A percentile compares a stretch with the other conserved stretches of the same genome.
Conservation (phyloP, 2,797 vertebrate species). For the Muraenolepis orangiensis region DNA sequence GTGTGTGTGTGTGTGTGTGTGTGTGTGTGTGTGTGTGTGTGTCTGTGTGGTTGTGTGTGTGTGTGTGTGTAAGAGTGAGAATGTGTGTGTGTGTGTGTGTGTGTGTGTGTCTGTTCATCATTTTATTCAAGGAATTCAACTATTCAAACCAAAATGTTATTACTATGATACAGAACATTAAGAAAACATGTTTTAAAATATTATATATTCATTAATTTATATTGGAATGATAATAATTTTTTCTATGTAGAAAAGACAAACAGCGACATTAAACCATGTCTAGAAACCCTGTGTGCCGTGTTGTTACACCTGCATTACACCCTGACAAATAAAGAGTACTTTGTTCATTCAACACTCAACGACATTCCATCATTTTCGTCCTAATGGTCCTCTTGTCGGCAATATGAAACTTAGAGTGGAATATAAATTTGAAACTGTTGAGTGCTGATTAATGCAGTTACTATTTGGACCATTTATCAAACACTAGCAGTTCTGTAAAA, state of each 20-base stretch:
- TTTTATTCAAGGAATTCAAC: too few species aligned
- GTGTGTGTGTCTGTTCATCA: background rate
- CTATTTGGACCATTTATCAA: background rate
- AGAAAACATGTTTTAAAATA: too few species aligned
- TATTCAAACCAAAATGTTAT: too few species aligned
- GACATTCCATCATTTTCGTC: background rate
- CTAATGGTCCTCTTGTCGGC: background rate
- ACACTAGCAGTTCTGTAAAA: background rate
- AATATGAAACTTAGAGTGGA: background rate
- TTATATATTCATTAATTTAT: background rate
- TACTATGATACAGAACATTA: background rate
- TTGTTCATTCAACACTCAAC: background rate
- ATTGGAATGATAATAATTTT: background rate
- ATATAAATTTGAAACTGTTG: background rate
- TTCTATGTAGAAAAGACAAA: background rate
- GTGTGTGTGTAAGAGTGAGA: too few species aligned
- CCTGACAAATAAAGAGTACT: background rate
- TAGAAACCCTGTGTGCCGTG: too few species aligned
- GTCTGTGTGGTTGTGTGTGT: conserved; percentile 14
- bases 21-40: too few species aligned
- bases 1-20: background rate
- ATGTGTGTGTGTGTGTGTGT: conserved; percentile 15
- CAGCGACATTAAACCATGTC: background rate
- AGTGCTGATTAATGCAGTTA: background rate
- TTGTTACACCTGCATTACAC: background rate